Conservation (phyloP, 1,140 invertebrate species). For the Sycophila sp. region DNA sequence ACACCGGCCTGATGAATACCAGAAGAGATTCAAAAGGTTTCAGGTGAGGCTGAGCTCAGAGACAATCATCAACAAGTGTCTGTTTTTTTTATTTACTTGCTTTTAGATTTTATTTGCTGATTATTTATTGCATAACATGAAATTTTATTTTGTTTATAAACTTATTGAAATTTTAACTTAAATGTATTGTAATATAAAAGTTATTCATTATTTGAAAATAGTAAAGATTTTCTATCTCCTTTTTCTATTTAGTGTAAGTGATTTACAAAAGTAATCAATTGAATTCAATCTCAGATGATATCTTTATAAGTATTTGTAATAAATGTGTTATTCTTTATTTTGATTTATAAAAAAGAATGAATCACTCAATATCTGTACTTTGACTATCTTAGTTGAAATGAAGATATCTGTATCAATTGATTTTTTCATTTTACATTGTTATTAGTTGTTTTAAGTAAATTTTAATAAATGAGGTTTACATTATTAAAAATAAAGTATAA, state of each 20-base stretch:
- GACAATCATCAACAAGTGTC: neutral
- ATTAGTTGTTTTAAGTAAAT: neutral
- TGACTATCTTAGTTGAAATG: too few relatives aligned
- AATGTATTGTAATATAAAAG: neutral
- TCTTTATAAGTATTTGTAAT: neutral
- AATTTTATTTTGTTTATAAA: too few relatives aligned
- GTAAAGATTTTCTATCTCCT: too few relatives aligned
- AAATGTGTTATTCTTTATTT: neutral
- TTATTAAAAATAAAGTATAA: too few relatives aligned
- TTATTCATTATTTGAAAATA: neutral
- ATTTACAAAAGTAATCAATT: too few relatives aligned
- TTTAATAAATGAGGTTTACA: neutral
- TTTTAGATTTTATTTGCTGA: neutral
- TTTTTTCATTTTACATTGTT: neutral
- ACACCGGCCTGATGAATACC: slow-evolving; percentile 69
- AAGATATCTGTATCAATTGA: too few relatives aligned
- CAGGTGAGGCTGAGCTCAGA: slow-evolving; percentile 65
- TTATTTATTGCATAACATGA: too few relatives aligned
- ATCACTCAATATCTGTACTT: neutral
- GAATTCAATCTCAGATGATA: neutral
- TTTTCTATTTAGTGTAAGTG: too few relatives aligned
- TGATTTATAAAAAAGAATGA: neutral
- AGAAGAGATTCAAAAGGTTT: slow-evolving; percentile 72
- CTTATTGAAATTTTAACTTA: neutral
- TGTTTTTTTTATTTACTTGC: neutral